Base-by-base conservation (phyloP, 2,797 vertebrate genomes). In the Menidia menidia region DNA sequence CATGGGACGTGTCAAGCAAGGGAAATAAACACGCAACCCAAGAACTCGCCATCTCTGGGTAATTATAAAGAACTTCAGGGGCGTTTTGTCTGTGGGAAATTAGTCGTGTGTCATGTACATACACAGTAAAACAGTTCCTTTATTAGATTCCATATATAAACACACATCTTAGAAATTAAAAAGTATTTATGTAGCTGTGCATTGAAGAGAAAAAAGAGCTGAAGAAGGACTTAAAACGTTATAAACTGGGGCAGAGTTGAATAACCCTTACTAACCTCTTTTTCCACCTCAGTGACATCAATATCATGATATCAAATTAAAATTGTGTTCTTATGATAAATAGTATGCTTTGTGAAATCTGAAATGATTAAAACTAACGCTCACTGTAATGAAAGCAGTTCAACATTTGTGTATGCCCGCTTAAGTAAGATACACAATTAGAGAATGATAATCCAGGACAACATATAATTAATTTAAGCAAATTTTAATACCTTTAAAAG, bases 61-160 rank as follows among this genome's bases (percentile, higher is more conserved):
- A 90, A 87, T 88, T 87, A 84, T 39, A 61, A 73, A 67, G 60
- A 72, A 88, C 83, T 78, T 86, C 57, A 35, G 87, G 83, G 81
- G 32, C 71, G 83, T 71, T 78, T 87, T 87, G 78, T 85, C 75
- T 83, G 52, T 18, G 56, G 68, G 71, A 86, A 88, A 86, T 25
- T 25, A 25, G 25, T 25, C 25, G 25, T 75, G 33, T 86, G 76
- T 74, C 71, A 69, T 75, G 55, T 74, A 62, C 13, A 0, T 75
- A 68, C 25, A 52, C 48, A 68, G 67, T 50, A 58, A 83, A 82
- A 72, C 65, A 73, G 58, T 63, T 58, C 60, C 61, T 51, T 81
- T 33, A 80, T 77, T 83, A 73, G 54, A 73, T 59, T 10, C 56
- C 32, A 44, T 58, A 74, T 64, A 59, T 64, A 70, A 83, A 81